Conservation (phyloP, 23 tunicate species). For the Corella eumyota region DNA sequence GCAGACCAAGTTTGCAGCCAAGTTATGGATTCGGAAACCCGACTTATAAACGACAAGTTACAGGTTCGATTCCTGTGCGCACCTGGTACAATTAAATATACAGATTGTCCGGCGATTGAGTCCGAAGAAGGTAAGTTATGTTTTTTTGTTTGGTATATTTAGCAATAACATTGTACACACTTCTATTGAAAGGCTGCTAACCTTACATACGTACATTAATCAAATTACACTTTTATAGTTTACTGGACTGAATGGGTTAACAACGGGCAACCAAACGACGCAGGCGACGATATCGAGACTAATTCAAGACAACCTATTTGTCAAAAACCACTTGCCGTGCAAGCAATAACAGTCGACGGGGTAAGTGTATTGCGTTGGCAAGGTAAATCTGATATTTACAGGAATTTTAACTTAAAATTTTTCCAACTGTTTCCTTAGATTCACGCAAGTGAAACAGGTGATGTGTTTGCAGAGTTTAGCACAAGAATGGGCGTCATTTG, state of each 20-base stretch:
- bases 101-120: slow-evolving; percentile 45
- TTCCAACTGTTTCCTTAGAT: slow-evolving; percentile 2
- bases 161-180: neutral
- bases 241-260: slow-evolving; percentile 73
- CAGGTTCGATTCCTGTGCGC: slow-evolving; percentile 77
- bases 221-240: slow-evolving; percentile 11
- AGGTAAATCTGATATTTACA: neutral
- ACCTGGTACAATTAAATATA: slow-evolving; percentile 33
- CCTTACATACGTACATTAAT: neutral
- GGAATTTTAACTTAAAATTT: neutral
- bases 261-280: slow-evolving; percentile 18
- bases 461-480: slow-evolving; percentile 51
- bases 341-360: slow-evolving; percentile 62
- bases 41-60: slow-evolving; percentile 16
- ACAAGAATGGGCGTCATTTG: slow-evolving; percentile 45
- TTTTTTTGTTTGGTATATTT: neutral
- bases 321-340: slow-evolving; percentile 61
- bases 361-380: slow-evolving; percentile 17
- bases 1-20: slow-evolving; percentile 48
- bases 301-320: slow-evolving; percentile 11
- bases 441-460: slow-evolving; percentile 69
- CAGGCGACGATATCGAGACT: slow-evolving; percentile 40
- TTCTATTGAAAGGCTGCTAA: neutral
- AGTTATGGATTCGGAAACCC: slow-evolving; percentile 26
- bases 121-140: slow-evolving; percentile 37